Evolutionary conservation across 2,888 invertebrate species (phyloP).

Genomic region (Aproaerema taeniolella): DNA sequence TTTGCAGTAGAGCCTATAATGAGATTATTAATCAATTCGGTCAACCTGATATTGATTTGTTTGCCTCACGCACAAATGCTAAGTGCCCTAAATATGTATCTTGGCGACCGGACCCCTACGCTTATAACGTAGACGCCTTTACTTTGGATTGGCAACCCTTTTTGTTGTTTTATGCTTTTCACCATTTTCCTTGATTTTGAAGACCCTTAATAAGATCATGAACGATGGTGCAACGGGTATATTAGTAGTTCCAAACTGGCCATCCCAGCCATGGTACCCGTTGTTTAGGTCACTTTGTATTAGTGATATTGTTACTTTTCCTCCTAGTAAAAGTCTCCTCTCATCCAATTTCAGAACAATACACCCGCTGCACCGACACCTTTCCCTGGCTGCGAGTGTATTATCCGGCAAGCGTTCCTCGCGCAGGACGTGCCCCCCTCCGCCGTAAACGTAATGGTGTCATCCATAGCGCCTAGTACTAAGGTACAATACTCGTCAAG

Average conservation of each 20-base stretch:
- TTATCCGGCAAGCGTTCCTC: neutral
- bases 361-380: constrained; percentile 16
- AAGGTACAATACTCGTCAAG: neutral
- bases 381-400: neutral
- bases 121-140: constrained; percentile 2
- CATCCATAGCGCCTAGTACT: neutral
- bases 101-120: neutral
- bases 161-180: constrained; percentile 1
- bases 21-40: neutral
- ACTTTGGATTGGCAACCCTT: neutral
- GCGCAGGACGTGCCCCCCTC: neutral
- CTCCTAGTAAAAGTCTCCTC: constrained; percentile 15
- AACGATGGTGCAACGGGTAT: neutral
- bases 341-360: constrained; percentile 18
- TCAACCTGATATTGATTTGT: neutral
- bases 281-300: neutral
- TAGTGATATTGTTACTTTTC: constrained; percentile 7
- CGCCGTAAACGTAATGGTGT: neutral
- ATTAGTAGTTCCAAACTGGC: too few species aligned
- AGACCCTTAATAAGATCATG: neutral
- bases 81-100: neutral
- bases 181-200: constrained; percentile 1
- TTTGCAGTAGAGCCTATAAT: neutral
- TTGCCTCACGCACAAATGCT: too few species aligned
- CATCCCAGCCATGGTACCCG: constrained; percentile 4